phyloP scores from a whole-genome alignment of 1,140 invertebrate species.

The Bombyx mandarina region DNA sequence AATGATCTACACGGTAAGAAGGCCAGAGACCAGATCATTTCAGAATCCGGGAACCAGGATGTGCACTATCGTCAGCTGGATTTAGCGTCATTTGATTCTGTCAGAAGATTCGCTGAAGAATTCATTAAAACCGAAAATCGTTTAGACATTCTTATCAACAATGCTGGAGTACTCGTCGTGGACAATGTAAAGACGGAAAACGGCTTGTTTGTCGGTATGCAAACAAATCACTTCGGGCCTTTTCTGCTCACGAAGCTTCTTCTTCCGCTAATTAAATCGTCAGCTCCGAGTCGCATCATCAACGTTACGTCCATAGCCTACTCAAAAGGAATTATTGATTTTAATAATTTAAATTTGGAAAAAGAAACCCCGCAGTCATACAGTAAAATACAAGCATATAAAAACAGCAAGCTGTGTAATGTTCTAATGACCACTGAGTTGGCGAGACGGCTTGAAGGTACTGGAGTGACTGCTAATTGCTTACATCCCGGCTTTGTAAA shows the following conservation, averaged over 20 bases:
- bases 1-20: slow-evolving; percentile 70
- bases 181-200: slow-evolving; percentile 74
- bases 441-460: slow-evolving; percentile 78
- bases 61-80: slow-evolving; percentile 70
- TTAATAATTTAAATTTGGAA: slow-evolving; percentile 73
- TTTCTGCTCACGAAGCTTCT: slow-evolving; percentile 82
- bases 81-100: too few relatives aligned
- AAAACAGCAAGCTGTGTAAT: slow-evolving; percentile 87
- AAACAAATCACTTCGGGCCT: slow-evolving; percentile 88
- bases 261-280: slow-evolving; percentile 82
- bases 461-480: slow-evolving; percentile 46
- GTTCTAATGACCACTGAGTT: slow-evolving; percentile 87
- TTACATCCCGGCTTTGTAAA: slow-evolving; percentile 82
- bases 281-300: slow-evolving; percentile 84
- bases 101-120: slow-evolving; percentile 37
- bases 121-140: slow-evolving; percentile 76
- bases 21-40: slow-evolving; percentile 63
- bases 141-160: slow-evolving; percentile 87
- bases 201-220: slow-evolving; percentile 85
- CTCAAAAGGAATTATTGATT: slow-evolving; percentile 76
- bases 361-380: slow-evolving; percentile 40
- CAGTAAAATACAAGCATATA: slow-evolving; percentile 75
- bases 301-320: slow-evolving; percentile 87
- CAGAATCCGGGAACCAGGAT: slow-evolving; percentile 59
- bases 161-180: slow-evolving; percentile 73